Base-by-base conservation (phyloP, 2,888 invertebrate genomes). In the Watsonalla binaria region DNA sequence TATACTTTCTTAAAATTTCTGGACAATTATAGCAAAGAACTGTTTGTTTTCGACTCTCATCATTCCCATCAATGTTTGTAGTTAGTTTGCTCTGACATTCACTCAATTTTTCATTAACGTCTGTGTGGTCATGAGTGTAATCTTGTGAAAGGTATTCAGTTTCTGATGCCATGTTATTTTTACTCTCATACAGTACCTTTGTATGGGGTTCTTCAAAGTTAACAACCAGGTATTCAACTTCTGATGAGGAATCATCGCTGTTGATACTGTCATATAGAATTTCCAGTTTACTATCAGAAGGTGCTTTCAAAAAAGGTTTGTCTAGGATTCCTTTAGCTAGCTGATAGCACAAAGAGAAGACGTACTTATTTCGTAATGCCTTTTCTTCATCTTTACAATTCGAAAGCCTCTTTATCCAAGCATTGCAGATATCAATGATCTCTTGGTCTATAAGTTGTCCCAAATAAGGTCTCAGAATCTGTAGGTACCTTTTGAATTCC, bases 361-460 rank as follows among this genome's bases (percentile, higher is more conserved):
- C 65, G 47, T 90, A 86, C 59, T 84, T 88, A 57, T 90, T 90
- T 1, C 90, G 74, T 6, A 80, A 54, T 33, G 49, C 14, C 67
- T 86, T 87, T 56, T 90, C 90, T 7, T 68, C 61, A 2, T 76
- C 75, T 4, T 68, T 68, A 51, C 80, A 82, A 47, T 67, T 62
- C 0, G 81, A 80, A 0, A 90, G 73, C 55, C 80, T 80, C 54
- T 81, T 74, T n/a, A 90, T 82, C 90, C 90, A 90, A 5, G 81
- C 72, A 53, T 83, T 82, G 58, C 90, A 90, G 6, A 83, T 68
- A 33, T 76, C 68, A 6, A 84, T 81, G 5, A 80, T 69, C 45
- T 82, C 72, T 47, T 76, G 60, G 47, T 88, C 79, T 4, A 71
- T 64, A 8, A 90, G 59, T 57, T 85, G 82, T 13, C 63, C 68